A percentile compares a stretch with the other conserved stretches of the same genome.
phyloP scores from a whole-genome alignment of 2,797 vertebrate species.

The Rhinophrynus dorsalis region DNA sequence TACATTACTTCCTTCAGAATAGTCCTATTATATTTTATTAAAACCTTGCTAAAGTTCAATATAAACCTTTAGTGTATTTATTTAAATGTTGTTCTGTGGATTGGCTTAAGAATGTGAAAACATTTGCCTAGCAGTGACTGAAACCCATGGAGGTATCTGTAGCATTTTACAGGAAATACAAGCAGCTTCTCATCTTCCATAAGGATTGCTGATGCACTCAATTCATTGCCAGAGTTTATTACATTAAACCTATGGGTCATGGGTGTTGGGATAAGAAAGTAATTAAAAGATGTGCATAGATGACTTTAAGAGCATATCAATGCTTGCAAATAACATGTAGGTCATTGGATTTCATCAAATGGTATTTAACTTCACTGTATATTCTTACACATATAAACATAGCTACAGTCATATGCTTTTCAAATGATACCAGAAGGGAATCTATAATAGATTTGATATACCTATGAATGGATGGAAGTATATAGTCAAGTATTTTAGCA shows the following conservation, averaged over 20 bases:
- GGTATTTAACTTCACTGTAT: slow-evolving; percentile 4
- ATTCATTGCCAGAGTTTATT: slow-evolving; percentile 15
- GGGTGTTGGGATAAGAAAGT: slow-evolving; percentile 5
- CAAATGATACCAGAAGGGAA: too few relatives aligned
- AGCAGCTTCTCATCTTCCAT: slow-evolving; percentile 39
- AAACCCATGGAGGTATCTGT: slow-evolving; percentile 33
- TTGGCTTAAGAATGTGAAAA: slow-evolving; percentile 17
- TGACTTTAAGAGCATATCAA: slow-evolving; percentile 1
- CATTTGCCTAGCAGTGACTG: not conserved
- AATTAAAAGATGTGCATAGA: slow-evolving; percentile 3
- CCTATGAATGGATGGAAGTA: not conserved
- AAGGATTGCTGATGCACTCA: slow-evolving; percentile 30
- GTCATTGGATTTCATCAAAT: not conserved
- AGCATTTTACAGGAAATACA: slow-evolving; percentile 6
- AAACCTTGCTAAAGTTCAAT: not conserved
- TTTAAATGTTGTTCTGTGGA: not conserved
- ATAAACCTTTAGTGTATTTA: not conserved
- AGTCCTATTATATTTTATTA: slow-evolving; percentile 32
- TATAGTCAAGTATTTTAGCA: not conserved
- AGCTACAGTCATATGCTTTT: not conserved
- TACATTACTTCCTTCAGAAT: slow-evolving; percentile 18
- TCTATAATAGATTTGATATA: too few relatives aligned
- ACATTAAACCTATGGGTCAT: slow-evolving; percentile 12
- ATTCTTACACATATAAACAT: slow-evolving; percentile 16
- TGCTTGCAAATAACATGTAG: not conserved